Percentiles rank a stretch among this genome's conserved stretches.
These are phyloP conservation scores for Melinopterus prodromus DNA, from an alignment of 2,888 invertebrate genomes.

Conservation along the genomic window DNA sequence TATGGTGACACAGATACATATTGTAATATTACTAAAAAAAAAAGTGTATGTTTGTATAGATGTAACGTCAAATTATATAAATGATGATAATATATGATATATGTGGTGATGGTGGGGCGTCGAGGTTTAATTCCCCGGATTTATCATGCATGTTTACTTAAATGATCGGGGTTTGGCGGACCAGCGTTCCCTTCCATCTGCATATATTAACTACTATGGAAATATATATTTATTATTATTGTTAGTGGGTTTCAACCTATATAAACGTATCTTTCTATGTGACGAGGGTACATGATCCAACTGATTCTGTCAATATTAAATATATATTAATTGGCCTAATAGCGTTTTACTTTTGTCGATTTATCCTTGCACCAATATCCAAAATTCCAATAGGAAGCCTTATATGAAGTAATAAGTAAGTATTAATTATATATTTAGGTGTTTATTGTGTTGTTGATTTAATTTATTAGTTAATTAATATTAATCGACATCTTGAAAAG, in stretches of 20 bases:
- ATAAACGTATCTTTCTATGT: slow-evolving; percentile 55
- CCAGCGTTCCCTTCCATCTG: slow-evolving; percentile 17
- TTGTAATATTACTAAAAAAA: slow-evolving; percentile 46
- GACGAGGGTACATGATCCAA: slow-evolving; percentile 61
- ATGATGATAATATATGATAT: slow-evolving; percentile 7
- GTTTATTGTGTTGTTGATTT: too few relatives aligned
- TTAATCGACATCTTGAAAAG: too few relatives aligned
- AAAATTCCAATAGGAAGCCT: background rate
- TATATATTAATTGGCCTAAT: slow-evolving; percentile 62
- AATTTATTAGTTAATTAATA: too few relatives aligned
- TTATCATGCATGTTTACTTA: background rate
- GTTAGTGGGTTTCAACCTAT: slow-evolving; percentile 46
- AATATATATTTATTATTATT: slow-evolving; percentile 44
- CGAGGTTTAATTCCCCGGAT: background rate
- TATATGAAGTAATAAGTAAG: background rate
- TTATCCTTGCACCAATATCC: background rate
- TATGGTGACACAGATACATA: slow-evolving; percentile 8
- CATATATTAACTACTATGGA: slow-evolving; percentile 29
- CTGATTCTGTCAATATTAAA: slow-evolving; percentile 61
- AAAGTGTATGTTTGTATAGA: slow-evolving; percentile 56
- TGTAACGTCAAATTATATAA: slow-evolving; percentile 45
- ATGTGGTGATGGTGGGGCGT: background rate
- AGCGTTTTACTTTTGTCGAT: slow-evolving; percentile 25
- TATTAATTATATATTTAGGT: background rate
- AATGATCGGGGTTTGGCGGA: background rate